phyloP scores from a whole-genome alignment of 92 coral and sea anemone genomes.

The Epizoanthus fatuus region DNA sequence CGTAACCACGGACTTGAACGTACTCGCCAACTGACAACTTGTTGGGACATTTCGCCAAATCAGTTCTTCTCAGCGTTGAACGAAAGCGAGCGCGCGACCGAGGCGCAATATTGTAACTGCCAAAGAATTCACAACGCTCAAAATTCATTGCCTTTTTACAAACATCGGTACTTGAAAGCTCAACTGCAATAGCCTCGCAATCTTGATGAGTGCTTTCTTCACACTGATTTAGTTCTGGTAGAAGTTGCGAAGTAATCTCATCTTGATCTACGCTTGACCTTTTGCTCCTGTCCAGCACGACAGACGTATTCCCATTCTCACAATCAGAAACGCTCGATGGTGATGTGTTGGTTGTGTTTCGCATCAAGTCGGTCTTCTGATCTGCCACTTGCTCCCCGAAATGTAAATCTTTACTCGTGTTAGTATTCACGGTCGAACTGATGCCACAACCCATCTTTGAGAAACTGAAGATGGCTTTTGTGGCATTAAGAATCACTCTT shows the following conservation, averaged over 20 bases:
- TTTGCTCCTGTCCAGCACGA: not conserved
- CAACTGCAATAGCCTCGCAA: conserved; percentile 1
- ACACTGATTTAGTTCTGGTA: not conserved
- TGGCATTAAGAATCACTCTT: too few species aligned
- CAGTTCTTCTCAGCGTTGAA: not conserved
- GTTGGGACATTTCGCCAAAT: too few species aligned
- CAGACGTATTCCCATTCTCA: not conserved
- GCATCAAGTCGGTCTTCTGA: not conserved
- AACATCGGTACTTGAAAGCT: not conserved
- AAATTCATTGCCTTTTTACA: conserved; percentile 25
- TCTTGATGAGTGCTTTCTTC: not conserved
- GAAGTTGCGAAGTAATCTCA: not conserved
- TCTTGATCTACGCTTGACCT: conserved; percentile 16
- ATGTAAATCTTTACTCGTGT: too few species aligned
- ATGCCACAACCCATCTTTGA: conserved; percentile 23
- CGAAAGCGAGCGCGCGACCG: conserved; percentile 17
- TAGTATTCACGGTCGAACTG: not conserved
- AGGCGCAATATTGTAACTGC: not conserved
- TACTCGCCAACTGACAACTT: conserved; percentile 56
- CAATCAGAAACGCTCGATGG: not conserved
- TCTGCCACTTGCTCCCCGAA: not conserved
- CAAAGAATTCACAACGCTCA: conserved; percentile 30
- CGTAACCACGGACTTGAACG: conserved; percentile 82
- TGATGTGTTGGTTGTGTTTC: not conserved
- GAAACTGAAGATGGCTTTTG: too few species aligned